Base-by-base conservation (phyloP, 2,797 vertebrate genomes). In the Tinamus major region DNA sequence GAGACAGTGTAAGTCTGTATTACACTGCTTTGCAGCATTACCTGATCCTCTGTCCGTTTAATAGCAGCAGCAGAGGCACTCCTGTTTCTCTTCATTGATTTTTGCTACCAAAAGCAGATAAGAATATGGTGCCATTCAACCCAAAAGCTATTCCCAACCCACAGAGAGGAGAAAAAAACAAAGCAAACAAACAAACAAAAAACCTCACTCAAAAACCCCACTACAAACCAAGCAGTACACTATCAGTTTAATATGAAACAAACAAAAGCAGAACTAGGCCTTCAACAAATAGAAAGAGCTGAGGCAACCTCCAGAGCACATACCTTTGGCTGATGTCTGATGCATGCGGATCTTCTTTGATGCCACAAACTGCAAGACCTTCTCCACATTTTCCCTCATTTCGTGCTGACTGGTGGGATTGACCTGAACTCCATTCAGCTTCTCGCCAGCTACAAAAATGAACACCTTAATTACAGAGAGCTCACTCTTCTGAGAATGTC, bases 311-410 rank as follows among this genome's bases (percentile, higher is more conserved):
- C 12, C 18, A 16, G 53, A 27, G 29, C 21, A 46, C 62, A 35
- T 48, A 99, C 99, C 99, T 98, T 98, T 98, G 35, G 99, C 98
- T 6, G 99, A 99, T 2, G 98, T 99, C 97, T 99, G 99, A 69
- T 99, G 98, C 99, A 99, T 99, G 27, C 99, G 98, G 94, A 99
- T 99, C 95, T 98, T 98, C 94, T 98, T 98, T 20, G 99, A 99
- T 37, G 98, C 98, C 96, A 99, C 98, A 9, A 99, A 99, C 90
- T 98, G 98, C 13, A 99, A 94, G 46, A 99, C 99, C 96, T 98
- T 98, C 89, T 99, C 99, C 96, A 99, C 99, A 48, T 99, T 99
- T 86, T 98, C 98, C 94, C 97, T 98, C 98, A 98, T 99, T 89
- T 99, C 98, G 93, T 99, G 98, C 93, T 98, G 98, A 97, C 98